phyloP scores from a whole-genome alignment of 2,113 vertebrate genomes.

The Ceyx melanurus region DNA sequence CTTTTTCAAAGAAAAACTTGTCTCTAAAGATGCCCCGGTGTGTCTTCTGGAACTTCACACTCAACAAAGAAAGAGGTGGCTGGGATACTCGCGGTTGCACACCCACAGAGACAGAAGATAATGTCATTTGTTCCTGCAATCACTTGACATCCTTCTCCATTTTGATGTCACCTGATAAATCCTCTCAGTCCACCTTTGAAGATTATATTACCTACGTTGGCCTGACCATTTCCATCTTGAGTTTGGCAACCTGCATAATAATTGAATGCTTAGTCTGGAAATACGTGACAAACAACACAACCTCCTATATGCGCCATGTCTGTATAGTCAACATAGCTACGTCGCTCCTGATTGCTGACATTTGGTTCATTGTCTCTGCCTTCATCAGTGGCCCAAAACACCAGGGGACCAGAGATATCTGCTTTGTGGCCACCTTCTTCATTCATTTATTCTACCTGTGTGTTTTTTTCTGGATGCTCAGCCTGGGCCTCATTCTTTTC shows the following conservation, averaged over 20 bases:
- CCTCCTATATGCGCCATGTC: slow-evolving; percentile 84
- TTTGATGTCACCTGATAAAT: slow-evolving; percentile 77
- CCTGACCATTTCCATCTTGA: slow-evolving; percentile 80
- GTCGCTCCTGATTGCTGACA: slow-evolving; percentile 82
- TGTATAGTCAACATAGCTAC: slow-evolving; percentile 85
- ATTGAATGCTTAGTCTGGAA: slow-evolving; percentile 87
- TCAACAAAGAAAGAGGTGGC: not conserved
- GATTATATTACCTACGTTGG: slow-evolving; percentile 76
- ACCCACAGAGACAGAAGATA: not conserved
- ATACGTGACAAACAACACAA: slow-evolving; percentile 83
- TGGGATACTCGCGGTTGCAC: slow-evolving; percentile 74
- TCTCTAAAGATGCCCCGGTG: slow-evolving; percentile 46
- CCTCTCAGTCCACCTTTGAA: not conserved
- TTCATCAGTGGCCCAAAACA: not conserved
- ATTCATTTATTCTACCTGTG: slow-evolving; percentile 89
- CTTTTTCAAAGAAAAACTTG: slow-evolving; percentile 57
- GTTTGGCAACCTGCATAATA: slow-evolving; percentile 78
- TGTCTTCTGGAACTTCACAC: slow-evolving; percentile 80
- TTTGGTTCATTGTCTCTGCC: slow-evolving; percentile 77
- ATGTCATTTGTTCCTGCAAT: slow-evolving; percentile 76
- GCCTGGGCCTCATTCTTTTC: slow-evolving; percentile 86
- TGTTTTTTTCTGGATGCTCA: slow-evolving; percentile 95
- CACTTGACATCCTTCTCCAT: slow-evolving; percentile 88
- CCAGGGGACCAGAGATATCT: slow-evolving; percentile 44
- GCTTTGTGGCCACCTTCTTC: slow-evolving; percentile 76